Conservation (phyloP, 2,113 vertebrate genomes). For the Pseudorhombus dupliciocellatus region DNA sequence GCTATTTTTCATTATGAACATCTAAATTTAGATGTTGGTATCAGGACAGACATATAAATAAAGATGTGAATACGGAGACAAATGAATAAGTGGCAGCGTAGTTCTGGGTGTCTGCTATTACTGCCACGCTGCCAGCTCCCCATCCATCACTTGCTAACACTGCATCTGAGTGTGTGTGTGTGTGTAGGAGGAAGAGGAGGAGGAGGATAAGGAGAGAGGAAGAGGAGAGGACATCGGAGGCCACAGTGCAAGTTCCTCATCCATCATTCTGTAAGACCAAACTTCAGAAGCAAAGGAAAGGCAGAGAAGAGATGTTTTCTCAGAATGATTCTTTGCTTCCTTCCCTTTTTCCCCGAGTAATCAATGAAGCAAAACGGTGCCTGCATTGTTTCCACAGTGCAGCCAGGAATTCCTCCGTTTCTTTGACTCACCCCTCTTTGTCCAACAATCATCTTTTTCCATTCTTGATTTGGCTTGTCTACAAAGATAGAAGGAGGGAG, state of each 20-base stretch:
- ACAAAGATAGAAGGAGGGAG: conserved; percentile 45
- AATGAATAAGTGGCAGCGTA: conserved; percentile 65
- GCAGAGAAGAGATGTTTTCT: conserved; percentile 61
- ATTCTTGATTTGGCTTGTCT: conserved; percentile 29
- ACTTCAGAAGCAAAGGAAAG: conserved; percentile 63
- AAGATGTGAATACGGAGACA: conserved; percentile 59
- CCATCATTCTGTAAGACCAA: conserved; percentile 62
- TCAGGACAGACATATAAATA: conserved; percentile 53
- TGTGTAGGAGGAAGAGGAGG: conserved; percentile 48
- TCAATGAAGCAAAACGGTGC: conserved; percentile 55
- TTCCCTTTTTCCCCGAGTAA: conserved; percentile 52
- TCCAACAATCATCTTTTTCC: conserved; percentile 26
- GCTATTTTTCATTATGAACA: conserved; percentile 1
- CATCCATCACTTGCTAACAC: conserved; percentile 78
- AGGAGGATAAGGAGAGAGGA: conserved; percentile 60
- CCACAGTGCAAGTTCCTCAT: conserved; percentile 71
- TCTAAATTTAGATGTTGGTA: conserved; percentile 60
- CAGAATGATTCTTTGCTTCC: conserved; percentile 63
- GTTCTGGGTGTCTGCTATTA: conserved; percentile 70
- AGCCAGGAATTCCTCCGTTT: conserved; percentile 65
- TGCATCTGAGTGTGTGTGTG: conserved; percentile 34
- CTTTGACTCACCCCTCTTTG: conserved; percentile 40
- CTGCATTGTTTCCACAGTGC: conserved; percentile 42
- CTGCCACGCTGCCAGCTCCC: conserved; percentile 67
- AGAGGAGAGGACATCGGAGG: conserved; percentile 67